These are phyloP conservation scores for Tricholaema leucomelas DNA, from an alignment of 2,113 vertebrate species.

Conservation along the genomic window DNA sequence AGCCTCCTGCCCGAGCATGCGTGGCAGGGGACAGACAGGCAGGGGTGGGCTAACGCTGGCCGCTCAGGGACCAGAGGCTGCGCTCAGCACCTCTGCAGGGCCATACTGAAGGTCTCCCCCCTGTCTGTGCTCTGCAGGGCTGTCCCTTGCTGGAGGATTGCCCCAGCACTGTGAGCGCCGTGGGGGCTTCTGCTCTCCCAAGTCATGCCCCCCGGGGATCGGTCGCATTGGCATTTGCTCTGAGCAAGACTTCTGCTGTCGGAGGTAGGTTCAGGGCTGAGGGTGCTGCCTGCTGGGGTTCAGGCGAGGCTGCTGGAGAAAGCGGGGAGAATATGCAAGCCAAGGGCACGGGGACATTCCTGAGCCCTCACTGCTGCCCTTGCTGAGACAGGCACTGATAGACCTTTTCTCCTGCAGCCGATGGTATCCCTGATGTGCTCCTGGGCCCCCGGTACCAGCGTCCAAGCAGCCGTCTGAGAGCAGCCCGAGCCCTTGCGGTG, in stretches of 20 bases:
- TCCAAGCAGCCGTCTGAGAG: not conserved
- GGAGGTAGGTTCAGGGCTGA: constrained; percentile 1
- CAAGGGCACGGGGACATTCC: not conserved
- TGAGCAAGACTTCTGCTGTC: constrained; percentile 25
- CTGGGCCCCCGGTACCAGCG: not conserved
- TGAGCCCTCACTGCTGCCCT: not conserved
- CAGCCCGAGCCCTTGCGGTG: accelerated
- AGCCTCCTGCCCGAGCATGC: accelerated
- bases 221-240: constrained; percentile 25
- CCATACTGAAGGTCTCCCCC: not conserved
- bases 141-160: not conserved
- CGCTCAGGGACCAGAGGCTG: not conserved
- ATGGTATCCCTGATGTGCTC: constrained; percentile 49
- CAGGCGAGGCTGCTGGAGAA: not conserved
- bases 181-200: constrained; percentile 2
- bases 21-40: not conserved
- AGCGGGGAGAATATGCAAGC: not conserved
- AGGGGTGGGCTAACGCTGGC: not conserved
- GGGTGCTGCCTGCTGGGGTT: not conserved
- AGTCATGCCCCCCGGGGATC: constrained; percentile 1
- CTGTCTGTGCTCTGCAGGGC: not conserved
- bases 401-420: constrained; percentile 16
- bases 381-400: not conserved
- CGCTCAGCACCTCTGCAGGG: not conserved
- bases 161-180: constrained; percentile 32